A percentile compares a stretch with the other conserved stretches of the same genome.
These are phyloP conservation scores for Myotis myotis DNA, from an alignment of 2,797 vertebrate genomes.

Conservation along the genomic window DNA sequence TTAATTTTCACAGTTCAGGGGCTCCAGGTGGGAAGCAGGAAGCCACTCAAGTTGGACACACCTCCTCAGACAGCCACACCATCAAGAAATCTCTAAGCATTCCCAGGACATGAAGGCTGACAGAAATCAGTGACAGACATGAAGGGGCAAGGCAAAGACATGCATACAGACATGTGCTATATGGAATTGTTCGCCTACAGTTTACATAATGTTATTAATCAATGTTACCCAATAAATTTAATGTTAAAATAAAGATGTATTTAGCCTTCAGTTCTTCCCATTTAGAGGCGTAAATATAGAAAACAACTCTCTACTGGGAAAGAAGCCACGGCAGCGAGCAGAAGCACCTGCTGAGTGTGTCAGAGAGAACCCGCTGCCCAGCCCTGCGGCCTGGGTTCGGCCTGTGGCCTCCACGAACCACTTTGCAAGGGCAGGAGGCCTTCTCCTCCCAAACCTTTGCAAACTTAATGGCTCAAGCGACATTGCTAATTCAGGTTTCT, in stretches of 20 bases:
- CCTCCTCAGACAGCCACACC: neutral
- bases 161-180: neutral
- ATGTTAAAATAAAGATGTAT: neutral
- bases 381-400: neutral
- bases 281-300: neutral
- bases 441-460: neutral
- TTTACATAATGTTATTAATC: neutral
- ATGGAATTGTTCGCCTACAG: neutral
- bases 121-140: neutral
- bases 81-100: neutral
- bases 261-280: neutral
- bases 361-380: neutral
- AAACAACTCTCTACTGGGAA: neutral
- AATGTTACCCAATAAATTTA: neutral
- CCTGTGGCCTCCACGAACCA: neutral
- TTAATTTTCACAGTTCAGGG: neutral
- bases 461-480: neutral
- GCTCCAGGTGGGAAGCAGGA: neutral
- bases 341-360: neutral
- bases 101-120: neutral
- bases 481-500: neutral
- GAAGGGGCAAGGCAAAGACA: neutral
- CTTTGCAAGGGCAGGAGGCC: neutral
- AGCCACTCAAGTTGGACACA: neutral
- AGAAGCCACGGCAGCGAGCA: neutral